Evolutionary conservation across 1,140 invertebrate species (phyloP).

Genomic region (Ips nitidus): DNA sequence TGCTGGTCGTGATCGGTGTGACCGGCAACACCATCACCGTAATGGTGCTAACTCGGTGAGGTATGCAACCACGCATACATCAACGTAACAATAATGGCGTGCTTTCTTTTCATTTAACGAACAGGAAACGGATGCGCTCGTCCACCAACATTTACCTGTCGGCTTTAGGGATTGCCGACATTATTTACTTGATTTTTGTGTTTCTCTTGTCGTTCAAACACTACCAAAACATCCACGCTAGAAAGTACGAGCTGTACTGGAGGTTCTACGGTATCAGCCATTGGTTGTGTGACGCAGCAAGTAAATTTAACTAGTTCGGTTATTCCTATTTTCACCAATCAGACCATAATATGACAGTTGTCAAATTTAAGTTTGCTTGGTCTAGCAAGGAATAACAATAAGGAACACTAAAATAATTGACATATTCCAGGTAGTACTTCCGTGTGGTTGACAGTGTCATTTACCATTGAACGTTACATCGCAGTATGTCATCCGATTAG

Average conservation of each 20-base stretch:
- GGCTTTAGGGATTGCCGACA: slow-evolving; percentile 71
- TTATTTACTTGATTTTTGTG: slow-evolving; percentile 68
- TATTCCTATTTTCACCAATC: neutral
- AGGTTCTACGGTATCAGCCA: slow-evolving; percentile 60
- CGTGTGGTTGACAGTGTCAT: slow-evolving; percentile 76
- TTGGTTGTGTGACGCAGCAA: slow-evolving; percentile 65
- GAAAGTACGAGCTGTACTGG: slow-evolving; percentile 54
- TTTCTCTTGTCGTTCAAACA: slow-evolving; percentile 67
- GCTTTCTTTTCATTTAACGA: slow-evolving; percentile 31
- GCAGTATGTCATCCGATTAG: slow-evolving; percentile 76
- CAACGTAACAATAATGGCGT: slow-evolving; percentile 9
- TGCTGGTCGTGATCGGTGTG: slow-evolving; percentile 68
- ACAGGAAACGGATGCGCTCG: slow-evolving; percentile 67
- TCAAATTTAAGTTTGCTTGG: neutral
- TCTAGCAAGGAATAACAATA: neutral
- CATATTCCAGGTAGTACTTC: slow-evolving; percentile 64
- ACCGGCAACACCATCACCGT: slow-evolving; percentile 73
- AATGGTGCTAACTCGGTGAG: slow-evolving; percentile 68
- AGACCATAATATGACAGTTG: neutral
- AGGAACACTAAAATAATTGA: too few species aligned
- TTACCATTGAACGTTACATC: slow-evolving; percentile 77
- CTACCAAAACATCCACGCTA: slow-evolving; percentile 57
- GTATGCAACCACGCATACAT: neutral
- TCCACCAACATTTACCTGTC: slow-evolving; percentile 77
- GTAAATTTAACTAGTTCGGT: slow-evolving; percentile 52